phyloP scores from a whole-genome alignment of 2,797 vertebrate genomes.

The Todus mexicanus region DNA sequence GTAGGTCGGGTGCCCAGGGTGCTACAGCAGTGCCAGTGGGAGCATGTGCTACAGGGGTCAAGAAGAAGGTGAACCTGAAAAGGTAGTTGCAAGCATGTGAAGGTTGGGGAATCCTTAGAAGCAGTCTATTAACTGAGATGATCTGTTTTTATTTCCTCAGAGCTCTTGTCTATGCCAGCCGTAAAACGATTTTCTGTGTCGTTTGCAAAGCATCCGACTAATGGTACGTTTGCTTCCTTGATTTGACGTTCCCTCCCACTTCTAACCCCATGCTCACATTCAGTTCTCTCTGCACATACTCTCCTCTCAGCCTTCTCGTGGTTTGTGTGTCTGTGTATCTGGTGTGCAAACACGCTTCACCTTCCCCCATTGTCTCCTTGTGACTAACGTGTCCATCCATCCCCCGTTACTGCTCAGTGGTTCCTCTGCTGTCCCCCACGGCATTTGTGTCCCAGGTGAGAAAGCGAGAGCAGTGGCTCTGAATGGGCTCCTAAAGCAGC shows the following conservation, averaged over 20 bases:
- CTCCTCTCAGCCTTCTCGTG: conserved; percentile 29
- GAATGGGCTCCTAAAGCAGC: neutral
- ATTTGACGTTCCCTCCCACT: conserved; percentile 81
- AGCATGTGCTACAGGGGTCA: neutral
- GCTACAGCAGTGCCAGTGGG: neutral
- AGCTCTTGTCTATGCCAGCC: conserved; percentile 99
- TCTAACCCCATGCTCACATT: conserved; percentile 75
- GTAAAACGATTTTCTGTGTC: conserved; percentile 99
- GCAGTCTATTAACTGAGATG: conserved; percentile 81
- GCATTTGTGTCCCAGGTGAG: neutral
- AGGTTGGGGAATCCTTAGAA: neutral
- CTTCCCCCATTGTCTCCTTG: conserved; percentile 12
- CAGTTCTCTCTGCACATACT: conserved; percentile 72
- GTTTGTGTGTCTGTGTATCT: conserved; percentile 9
- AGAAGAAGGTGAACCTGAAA: neutral
- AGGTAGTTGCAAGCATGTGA: neutral
- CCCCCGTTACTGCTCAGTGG: neutral
- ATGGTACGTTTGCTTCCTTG: conserved; percentile 99
- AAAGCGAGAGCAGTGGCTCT: neutral
- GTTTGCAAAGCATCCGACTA: conserved; percentile 99
- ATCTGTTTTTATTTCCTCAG: conserved; percentile 98
- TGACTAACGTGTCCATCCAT: conserved; percentile 13
- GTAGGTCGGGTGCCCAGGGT: fast-evolving
- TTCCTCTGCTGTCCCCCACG: neutral
- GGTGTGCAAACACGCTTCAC: conserved; percentile 12